phyloP scores from a whole-genome alignment of 2,797 vertebrate genomes.

The Denticeps clupeoides region DNA sequence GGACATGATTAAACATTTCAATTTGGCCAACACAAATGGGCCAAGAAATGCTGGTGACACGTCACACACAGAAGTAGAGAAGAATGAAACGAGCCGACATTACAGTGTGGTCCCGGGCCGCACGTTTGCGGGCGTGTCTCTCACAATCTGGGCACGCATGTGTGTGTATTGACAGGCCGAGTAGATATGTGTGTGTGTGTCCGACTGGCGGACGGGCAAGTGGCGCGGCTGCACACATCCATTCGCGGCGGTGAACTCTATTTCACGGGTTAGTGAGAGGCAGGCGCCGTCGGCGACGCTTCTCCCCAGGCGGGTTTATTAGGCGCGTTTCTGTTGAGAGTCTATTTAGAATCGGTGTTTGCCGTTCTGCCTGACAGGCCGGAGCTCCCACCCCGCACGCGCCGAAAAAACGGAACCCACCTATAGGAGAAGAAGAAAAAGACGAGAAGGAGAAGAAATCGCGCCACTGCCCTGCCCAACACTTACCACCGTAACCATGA shows the following conservation, averaged over 20 bases:
- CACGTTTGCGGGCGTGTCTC: slow-evolving; percentile 26
- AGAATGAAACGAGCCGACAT: neutral
- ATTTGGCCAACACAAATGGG: neutral
- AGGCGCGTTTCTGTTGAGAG: slow-evolving; percentile 29
- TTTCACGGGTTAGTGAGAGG: slow-evolving; percentile 51
- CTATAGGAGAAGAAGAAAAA: too few species aligned
- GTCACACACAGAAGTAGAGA: neutral
- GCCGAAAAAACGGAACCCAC: too few species aligned
- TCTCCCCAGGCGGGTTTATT: slow-evolving; percentile 44
- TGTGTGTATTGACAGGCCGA: slow-evolving; percentile 3
- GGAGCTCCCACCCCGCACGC: slow-evolving; percentile 1
- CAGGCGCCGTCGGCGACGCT: slow-evolving; percentile 18
- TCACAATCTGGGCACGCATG: slow-evolving; percentile 28
- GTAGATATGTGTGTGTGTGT: slow-evolving; percentile 12
- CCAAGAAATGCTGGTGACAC: neutral
- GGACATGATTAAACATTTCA: slow-evolving; percentile 26
- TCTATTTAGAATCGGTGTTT: slow-evolving; percentile 38
- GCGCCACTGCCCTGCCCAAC: too few species aligned
- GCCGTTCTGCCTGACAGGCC: slow-evolving; percentile 28
- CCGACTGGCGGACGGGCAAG: slow-evolving; percentile 25
- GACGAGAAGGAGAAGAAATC: too few species aligned
- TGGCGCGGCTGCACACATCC: slow-evolving; percentile 18
- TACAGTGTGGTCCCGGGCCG: neutral
- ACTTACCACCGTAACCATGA: too few species aligned
- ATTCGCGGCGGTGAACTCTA: slow-evolving; percentile 44